Evolutionary conservation across 2,888 invertebrate genomes (phyloP).

Genomic region (Chrysolina oricalcia): DNA sequence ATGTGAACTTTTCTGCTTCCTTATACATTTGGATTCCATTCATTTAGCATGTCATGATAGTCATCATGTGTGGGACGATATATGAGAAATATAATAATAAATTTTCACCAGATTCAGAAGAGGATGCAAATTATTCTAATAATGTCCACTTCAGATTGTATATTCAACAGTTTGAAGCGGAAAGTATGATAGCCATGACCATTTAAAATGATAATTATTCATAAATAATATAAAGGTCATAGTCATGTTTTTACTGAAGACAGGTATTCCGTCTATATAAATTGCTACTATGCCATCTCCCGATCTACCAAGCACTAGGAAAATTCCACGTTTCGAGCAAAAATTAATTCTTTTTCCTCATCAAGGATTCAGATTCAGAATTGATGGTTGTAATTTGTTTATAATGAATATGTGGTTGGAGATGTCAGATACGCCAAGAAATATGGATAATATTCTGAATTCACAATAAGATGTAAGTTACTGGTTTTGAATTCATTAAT

Average conservation of each 20-base stretch:
- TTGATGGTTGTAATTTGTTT: neutral
- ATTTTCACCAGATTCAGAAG: neutral
- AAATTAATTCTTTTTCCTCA: neutral
- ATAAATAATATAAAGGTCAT: constrained; percentile 23
- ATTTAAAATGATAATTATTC: neutral
- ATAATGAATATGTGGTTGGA: neutral
- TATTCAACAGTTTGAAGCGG: neutral
- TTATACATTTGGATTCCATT: neutral
- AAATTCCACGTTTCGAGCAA: neutral
- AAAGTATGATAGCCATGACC: neutral
- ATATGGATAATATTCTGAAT: neutral
- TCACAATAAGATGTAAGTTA: neutral
- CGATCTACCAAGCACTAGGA: neutral
- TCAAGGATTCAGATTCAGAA: neutral
- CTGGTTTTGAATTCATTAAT: neutral
- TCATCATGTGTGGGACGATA: neutral
- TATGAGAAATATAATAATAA: neutral
- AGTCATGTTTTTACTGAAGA: neutral
- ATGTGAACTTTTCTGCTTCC: neutral
- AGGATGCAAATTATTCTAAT: neutral
- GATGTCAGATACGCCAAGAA: neutral
- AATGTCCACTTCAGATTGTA: constrained; percentile 1
- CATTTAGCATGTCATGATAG: neutral
- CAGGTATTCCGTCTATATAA: neutral
- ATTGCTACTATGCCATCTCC: neutral